Evolutionary conservation across 2,113 vertebrate species (phyloP), one percentile per base, ranked within the genome.

Genomic region (Rhombomys opimus): DNA sequence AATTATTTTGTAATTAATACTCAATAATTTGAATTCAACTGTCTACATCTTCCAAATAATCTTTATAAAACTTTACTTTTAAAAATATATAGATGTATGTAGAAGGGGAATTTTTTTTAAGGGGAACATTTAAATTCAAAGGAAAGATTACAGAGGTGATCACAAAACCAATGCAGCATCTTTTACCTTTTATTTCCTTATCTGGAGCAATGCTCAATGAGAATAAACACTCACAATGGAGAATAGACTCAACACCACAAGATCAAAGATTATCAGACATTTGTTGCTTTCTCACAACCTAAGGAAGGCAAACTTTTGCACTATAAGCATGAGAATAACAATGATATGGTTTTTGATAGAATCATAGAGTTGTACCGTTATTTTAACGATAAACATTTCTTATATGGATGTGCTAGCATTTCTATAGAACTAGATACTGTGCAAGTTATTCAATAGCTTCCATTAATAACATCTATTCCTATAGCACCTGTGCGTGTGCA

Each of bases 361-460:
- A 23, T 89, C 72, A 93, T 20, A 93, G 18, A 67, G 22, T 63
- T 63, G 0, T 67, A 27, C 76, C 2, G 22, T 92, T 86, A 82
- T 84, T 92, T 46, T 92, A 90, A 89, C n/a, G 84, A 30, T 50
- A 90, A 95, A 75, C 95, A 91, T 89, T 14, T 61, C 57, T 67
- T 68, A 23, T 11, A 9, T 88, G 46, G 9, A 10, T 89, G 54
- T 14, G 0, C n/a, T 15, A 63, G 27, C 7, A 80, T 87, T 95
- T 75, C 91, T 85, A 76, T 30, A 75, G 38, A 89, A 88, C 4
- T n/a, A 46, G 22, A 78, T 35, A 91, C 86, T 78, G 41, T 80
- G 92, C 78, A 59, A 91, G 57, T 67, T 30, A 93, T 59, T 89
- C 22, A 94, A 68, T 7, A 57, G 27, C 57, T 96, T 35, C 52